Evolutionary conservation across 2,113 vertebrate species (phyloP), one percentile per base, ranked within the genome.

Genomic region (Melanocharis versteri): DNA sequence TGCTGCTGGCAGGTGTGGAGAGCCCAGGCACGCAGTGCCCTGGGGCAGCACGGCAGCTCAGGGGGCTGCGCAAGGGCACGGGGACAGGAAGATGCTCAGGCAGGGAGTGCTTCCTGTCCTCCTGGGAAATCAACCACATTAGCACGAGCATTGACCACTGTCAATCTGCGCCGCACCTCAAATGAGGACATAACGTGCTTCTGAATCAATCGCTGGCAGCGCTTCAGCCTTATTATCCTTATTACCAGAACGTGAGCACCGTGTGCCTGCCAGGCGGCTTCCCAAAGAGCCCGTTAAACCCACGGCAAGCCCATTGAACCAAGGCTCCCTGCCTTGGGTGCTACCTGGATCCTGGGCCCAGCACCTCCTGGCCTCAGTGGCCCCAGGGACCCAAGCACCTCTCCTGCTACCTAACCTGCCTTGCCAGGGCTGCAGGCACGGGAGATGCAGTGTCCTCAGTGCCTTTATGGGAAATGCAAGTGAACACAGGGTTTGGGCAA

Each of bases 91-190:
- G 66, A 87, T 5, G 27, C 73, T 68, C 1, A 8, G 68, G 86
- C 86, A 50, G 47, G 8, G 33, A 81, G 77, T 31, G 44, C 70
- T 94, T 89, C 75, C 57, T 1, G 2, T 66, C 60, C 90, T 93
- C 82, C 79, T 66, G 75, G 50, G 91, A 85, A 76, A 93, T 75
- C 81, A 93, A 47, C 75, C 50, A 28, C 76, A 89, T 91, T 82
- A 97, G 81, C 53, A 69, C 30, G 45, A 77, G 89, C 92, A 94
- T 7, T 94, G 96, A 89, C 84, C 92, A 60, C 87, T 84, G 93
- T 79, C 82, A 94, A 92, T 95, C 93, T 23, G 44, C 0, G 1
- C 75, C 13, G 23, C 0, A 14, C 76, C 94, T 94, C 79, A 85
- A 75, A 92, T 60, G 79, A 89, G 89, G 48, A 91, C 71, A 70